These are phyloP conservation scores for Plutella xylostella DNA, from an alignment of 2,888 invertebrate species.

Conservation along the genomic window DNA sequence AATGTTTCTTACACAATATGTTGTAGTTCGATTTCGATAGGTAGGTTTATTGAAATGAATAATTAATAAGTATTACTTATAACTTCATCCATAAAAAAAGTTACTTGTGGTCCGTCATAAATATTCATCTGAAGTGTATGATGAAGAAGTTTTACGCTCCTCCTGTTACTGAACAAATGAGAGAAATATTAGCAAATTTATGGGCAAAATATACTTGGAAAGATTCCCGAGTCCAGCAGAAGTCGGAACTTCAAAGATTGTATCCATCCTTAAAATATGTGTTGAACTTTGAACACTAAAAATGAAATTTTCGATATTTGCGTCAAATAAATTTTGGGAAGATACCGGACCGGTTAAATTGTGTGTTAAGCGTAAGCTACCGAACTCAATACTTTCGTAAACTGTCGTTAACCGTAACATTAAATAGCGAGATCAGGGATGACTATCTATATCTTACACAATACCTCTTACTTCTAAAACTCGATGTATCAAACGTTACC, in stretches of 20 bases:
- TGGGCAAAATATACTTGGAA: slow-evolving; percentile 44
- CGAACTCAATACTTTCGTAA: too few relatives aligned
- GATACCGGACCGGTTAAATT: too few relatives aligned
- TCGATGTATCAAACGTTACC: slow-evolving; percentile 2
- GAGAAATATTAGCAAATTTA: slow-evolving; percentile 62
- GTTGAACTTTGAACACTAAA: slow-evolving; percentile 3
- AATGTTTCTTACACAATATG: too few relatives aligned
- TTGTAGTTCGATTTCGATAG: neutral
- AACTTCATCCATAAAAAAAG: slow-evolving; percentile 65
- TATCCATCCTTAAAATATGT: slow-evolving; percentile 6
- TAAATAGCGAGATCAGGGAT: too few relatives aligned
- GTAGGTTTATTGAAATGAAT: neutral
- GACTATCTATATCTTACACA: too few relatives aligned
- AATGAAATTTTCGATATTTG: neutral
- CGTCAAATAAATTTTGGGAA: neutral
- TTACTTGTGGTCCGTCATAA: slow-evolving; percentile 60
- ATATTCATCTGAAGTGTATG: slow-evolving; percentile 64
- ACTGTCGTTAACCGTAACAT: too few relatives aligned
- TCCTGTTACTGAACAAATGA: slow-evolving; percentile 41
- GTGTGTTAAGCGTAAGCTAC: too few relatives aligned
- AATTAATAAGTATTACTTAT: slow-evolving; percentile 26
- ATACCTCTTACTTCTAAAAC: too few relatives aligned
- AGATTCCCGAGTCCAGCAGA: slow-evolving; percentile 26
- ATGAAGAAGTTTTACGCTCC: slow-evolving; percentile 57
- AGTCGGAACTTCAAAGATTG: slow-evolving; percentile 3